phyloP scores from a whole-genome alignment of 2,797 vertebrate genomes.

The Martes flavigula region DNA sequence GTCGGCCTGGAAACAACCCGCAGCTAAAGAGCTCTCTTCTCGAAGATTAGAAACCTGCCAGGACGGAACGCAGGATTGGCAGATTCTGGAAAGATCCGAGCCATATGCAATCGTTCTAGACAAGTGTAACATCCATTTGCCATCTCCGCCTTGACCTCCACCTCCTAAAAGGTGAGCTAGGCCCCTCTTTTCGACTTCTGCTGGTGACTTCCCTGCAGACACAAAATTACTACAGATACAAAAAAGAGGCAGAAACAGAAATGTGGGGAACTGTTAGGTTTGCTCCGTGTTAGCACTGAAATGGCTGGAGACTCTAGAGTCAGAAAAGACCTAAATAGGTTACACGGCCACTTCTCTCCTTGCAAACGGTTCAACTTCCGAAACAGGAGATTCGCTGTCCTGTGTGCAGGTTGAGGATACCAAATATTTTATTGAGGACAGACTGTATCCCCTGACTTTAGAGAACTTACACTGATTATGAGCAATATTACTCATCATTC shows the following conservation, averaged over 20 bases:
- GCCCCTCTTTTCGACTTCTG: background rate
- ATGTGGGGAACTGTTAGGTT: background rate
- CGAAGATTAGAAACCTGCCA: background rate
- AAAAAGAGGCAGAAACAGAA: background rate
- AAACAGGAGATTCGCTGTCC: background rate
- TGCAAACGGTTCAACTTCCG: background rate
- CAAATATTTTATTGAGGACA: background rate
- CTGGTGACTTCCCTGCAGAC: background rate
- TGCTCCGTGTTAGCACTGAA: background rate
- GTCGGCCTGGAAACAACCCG: background rate
- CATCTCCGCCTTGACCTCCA: background rate
- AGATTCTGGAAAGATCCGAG: background rate
- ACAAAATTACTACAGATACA: background rate
- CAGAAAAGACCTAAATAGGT: background rate
- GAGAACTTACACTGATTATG: background rate
- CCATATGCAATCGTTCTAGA: rapidly evolving
- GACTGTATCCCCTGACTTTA: background rate
- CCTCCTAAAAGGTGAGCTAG: background rate
- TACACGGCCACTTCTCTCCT: background rate
- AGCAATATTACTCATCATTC: background rate
- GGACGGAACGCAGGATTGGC: background rate
- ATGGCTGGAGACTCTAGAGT: background rate
- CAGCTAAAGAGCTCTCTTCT: background rate
- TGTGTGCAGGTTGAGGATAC: background rate
- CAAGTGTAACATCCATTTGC: background rate